Evolutionary conservation across 2,888 invertebrate species (phyloP).

Genomic region (Globia sparganii): DNA sequence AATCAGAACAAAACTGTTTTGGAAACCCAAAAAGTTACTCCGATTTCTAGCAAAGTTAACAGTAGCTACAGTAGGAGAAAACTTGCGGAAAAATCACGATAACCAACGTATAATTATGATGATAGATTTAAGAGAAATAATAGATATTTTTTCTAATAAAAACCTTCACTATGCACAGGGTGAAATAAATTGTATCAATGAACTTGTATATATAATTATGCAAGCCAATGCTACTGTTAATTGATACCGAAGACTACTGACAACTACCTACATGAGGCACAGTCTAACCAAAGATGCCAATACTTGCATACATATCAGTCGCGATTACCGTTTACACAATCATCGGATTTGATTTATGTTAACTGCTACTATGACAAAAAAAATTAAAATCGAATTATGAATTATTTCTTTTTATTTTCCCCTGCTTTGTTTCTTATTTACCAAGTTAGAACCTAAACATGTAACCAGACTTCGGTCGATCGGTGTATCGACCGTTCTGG

Average conservation of each 20-base stretch:
- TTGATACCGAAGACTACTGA: slow-evolving; percentile 1
- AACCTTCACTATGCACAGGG: not conserved
- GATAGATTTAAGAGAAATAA: slow-evolving; percentile 1
- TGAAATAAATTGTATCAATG: not conserved
- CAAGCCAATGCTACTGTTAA: not conserved
- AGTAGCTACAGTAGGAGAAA: slow-evolving; percentile 39
- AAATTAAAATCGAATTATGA: slow-evolving; percentile 17
- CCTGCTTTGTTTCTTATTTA: not conserved
- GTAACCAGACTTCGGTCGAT: not conserved
- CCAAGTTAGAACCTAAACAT: not conserved
- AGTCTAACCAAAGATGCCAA: not conserved
- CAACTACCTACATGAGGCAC: not conserved
- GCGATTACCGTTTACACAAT: not conserved
- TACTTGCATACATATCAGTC: not conserved
- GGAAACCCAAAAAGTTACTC: slow-evolving; percentile 28
- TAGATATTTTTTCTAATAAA: too few relatives aligned
- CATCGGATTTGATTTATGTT: not conserved
- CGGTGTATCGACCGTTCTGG: not conserved
- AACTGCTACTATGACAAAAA: not conserved
- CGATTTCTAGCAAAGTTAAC: slow-evolving; percentile 42
- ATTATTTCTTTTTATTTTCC: slow-evolving; percentile 3
- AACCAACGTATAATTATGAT: not conserved
- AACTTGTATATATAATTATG: not conserved
- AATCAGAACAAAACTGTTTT: slow-evolving; percentile 27
- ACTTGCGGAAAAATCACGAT: slow-evolving; percentile 56